Evolutionary conservation across 2,113 vertebrate species (phyloP), one percentile per base, ranked within the genome.

Genomic region (Syngnathus typhle): DNA sequence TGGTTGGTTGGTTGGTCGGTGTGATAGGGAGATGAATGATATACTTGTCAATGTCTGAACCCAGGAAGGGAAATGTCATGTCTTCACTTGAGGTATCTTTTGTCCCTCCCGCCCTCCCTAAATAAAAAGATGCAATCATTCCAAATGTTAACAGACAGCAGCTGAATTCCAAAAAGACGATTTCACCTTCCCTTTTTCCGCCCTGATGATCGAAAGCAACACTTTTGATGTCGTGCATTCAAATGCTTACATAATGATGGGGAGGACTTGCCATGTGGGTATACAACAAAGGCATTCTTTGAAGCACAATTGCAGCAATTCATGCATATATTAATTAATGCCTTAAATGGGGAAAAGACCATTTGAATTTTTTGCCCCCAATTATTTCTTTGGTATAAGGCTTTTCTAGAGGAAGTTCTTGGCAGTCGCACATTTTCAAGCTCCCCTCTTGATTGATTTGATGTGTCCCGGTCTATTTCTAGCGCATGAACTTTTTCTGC

Each of bases 291-390:
- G n/a, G 51, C 76, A 77, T 78, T 83, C 74, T 74, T 72, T 62
- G 59, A 63, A 74, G 71, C 69, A 44, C 58, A 77, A 82, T 80
- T 78, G 72, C 71, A 75, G 71, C 60, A 63, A 49, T 56, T 84
- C 71, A 81, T 85, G 68, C 80, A 84, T 85, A 82, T 75, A 82
- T 86, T 75, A 80, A 82, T 86, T 75, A 80, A 81, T 84, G 65
- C 61, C 5, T 64, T 76, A 80, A 19, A 49, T 68, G 74, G 73
- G 21, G 60, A 70, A 39, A 66, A 62, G 19, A 67, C 2, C 27
- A 32, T 32, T 32, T 32, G 27, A 32, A 32, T 32, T 76, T 79
- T 74, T 74, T 76, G 52, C 63, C 39, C 21, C 21, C n/a, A 32
- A 49, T 47, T 64, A 18, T 36, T 65, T 19, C 9, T 47, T 65